These are phyloP conservation scores for Actinemys pallida DNA, from an alignment of 2,113 vertebrate genomes.

Conservation along the genomic window DNA sequence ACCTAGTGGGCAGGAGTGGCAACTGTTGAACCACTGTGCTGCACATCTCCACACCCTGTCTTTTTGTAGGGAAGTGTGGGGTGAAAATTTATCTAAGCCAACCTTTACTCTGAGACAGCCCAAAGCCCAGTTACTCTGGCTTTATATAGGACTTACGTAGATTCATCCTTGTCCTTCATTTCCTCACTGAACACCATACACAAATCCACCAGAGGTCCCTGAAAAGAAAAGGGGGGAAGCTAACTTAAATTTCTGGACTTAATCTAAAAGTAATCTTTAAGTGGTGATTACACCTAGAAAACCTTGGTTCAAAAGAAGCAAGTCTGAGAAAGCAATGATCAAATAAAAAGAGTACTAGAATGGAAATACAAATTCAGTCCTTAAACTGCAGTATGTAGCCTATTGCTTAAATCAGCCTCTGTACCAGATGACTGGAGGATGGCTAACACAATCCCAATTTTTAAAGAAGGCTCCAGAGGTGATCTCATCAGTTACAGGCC, in stretches of 20 bases:
- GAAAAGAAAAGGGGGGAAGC: neutral
- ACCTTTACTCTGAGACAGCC: too few species aligned
- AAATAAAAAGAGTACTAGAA: neutral
- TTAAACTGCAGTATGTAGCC: neutral
- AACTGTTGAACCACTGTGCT: neutral
- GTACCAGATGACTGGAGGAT: too few species aligned
- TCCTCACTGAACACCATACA: neutral
- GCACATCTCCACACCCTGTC: neutral
- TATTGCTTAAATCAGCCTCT: too few species aligned
- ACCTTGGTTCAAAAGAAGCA: rapidly evolving
- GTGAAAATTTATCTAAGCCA: too few species aligned
- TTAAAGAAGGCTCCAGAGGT: too few species aligned
- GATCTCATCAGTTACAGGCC: too few species aligned
- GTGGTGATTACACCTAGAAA: neutral
- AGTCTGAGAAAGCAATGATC: neutral
- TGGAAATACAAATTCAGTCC: neutral
- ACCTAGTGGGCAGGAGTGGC: neutral
- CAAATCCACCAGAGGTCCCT: neutral
- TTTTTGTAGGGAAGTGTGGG: too few species aligned
- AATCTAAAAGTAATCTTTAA: rapidly evolving
- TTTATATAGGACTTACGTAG: neutral
- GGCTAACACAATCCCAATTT: too few species aligned
- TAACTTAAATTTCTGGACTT: neutral
- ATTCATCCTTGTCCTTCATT: neutral
- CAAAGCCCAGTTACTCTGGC: neutral